Evolutionary conservation across 1,140 invertebrate species (phyloP), one percentile per base, ranked within the genome.

Genomic region (Drosophila punjabiensis): DNA sequence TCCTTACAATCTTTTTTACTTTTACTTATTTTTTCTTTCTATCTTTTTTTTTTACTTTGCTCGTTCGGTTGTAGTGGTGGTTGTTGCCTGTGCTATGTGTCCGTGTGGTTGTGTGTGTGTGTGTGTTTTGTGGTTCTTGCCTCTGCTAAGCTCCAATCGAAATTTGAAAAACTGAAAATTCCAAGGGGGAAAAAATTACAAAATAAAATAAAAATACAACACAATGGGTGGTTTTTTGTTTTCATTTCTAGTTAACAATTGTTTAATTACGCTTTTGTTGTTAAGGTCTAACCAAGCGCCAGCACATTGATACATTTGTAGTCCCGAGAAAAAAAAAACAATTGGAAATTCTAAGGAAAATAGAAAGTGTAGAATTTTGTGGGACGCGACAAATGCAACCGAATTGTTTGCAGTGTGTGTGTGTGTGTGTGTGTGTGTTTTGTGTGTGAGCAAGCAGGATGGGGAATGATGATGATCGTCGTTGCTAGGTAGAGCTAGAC

Each of bases 61-160:
- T 80, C 77, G 81, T 79, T 88, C 84, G 84, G 84, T 69, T 88
- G 84, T 79, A 89, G 84, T 89, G 85, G 84, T 88, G 85, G 84
- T 84, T 81, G 53, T 88, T 79, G 84, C 85, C 85, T 83, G 73
- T 89, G 81, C 85, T 81, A 68, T 75, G 60, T 75, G 35, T 79
- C 20, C 24, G 20, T 50, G 47, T 76, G 53, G 65, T n/a, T 50
- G 13, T 74, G 41, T 68, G 30, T 52, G 45, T 45, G 13, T 37
- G 43, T 56, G n/a, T 58, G 28, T 50, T 16, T 64, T 55, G 66
- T 63, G 28, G 62, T 39, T 41, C 32, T 68, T 48, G 55, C 62
- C 60, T 76, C 55, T 67, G 75, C 41, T 70, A 62, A 76, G 50
- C 56, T 67, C 43, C 41, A 84, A 66, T 64, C 35, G 14, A 79